Base-by-base conservation (phyloP, 2,888 invertebrate species). In the Ormyrus thymus region DNA sequence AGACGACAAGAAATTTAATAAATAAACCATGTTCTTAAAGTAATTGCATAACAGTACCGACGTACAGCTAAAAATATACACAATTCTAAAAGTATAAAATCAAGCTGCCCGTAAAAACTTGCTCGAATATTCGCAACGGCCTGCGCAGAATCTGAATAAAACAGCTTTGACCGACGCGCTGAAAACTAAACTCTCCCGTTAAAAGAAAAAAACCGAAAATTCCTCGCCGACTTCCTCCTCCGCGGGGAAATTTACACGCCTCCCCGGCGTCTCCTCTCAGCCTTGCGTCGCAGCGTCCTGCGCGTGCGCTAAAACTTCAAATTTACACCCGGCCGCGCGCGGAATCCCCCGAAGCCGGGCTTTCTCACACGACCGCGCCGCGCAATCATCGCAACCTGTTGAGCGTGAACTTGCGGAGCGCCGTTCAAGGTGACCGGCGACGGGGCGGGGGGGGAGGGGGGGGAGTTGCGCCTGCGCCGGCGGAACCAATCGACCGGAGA, bases 401-500 rank as follows among this genome's bases (percentile, higher is more conserved):
- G 64, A 69, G 78, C 69, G 73, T 74, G 58, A 69, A 68, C 72
- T 68, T n/a, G 29, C 72, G 61, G 43, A 53, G 13, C 29, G 50
- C 15, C 43, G 58, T 29, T 29, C 29, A 29, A 29, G 29, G 29
- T 29, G 29, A 29, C 29, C 29, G 29, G 0, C 4, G 29, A 4
- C n/a, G n/a, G n/a, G n/a, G n/a, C n/a, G 29, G 29, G 29, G 29
- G 29, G 1, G 29, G 29, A 1, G 29, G 0, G 29, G 29, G 29
- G 1, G 29, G 29, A 4, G 4, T 4, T 29, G 29, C 29, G 29
- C 29, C 29, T 29, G 29, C 29, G 29, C 29, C 1, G 1, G 29
- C 29, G 4, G 29, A 29, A 4, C 29, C 29, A 29, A 29, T 29
- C 29, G 29, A 29, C 29, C 45, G 71, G 29, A 73, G 8, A 53